Conservation (phyloP, 2,888 invertebrate genomes). For the Stramonita haemastoma region DNA sequence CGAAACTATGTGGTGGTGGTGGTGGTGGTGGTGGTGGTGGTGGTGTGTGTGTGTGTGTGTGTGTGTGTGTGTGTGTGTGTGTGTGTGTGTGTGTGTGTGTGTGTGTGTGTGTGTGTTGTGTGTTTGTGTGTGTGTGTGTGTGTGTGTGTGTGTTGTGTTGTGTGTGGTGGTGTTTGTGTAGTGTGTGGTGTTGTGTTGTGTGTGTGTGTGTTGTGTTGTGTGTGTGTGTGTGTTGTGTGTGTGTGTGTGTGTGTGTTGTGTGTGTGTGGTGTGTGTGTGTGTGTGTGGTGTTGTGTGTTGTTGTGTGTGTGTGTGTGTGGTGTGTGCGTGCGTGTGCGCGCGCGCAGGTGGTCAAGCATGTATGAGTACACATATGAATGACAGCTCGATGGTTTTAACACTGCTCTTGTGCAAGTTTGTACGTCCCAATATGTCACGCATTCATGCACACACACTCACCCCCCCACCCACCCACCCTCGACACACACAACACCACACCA, state of each 20-base stretch:
- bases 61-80: background rate
- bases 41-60: background rate
- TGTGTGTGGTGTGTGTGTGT: background rate
- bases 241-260: background rate
- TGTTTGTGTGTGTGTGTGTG: background rate
- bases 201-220: background rate
- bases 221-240: background rate
- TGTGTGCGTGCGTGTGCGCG: background rate
- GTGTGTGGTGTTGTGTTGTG: background rate
- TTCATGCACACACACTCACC: background rate
- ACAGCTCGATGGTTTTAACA: too few relatives aligned
- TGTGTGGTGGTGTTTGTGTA: background rate
- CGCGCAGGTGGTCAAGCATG: background rate
- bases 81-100: background rate
- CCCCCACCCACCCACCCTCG: background rate
- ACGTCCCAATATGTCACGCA: background rate
- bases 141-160: background rate
- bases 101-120: background rate
- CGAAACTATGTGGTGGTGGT: too few relatives aligned
- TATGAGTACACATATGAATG: background rate
- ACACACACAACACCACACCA: background rate
- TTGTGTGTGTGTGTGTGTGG: background rate
- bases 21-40: too few relatives aligned
- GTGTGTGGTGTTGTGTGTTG: background rate
- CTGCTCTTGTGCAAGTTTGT: too few relatives aligned